These are phyloP conservation scores for Drosophila birchii DNA, from an alignment of 2,888 invertebrate species.

Conservation along the genomic window DNA sequence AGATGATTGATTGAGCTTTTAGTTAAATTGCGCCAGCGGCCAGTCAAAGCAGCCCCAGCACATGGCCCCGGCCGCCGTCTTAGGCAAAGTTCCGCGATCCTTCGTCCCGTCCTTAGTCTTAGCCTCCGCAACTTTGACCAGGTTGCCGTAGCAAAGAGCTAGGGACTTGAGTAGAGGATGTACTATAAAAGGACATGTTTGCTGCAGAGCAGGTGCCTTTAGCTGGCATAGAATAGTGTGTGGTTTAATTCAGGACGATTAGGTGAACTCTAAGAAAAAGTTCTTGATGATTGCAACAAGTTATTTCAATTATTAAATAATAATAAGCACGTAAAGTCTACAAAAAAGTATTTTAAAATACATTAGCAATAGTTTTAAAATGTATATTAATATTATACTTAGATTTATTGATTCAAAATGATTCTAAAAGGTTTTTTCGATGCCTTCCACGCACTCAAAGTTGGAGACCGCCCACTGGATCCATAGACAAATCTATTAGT, in stretches of 20 bases:
- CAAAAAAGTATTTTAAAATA: too few relatives aligned
- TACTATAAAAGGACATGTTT: neutral
- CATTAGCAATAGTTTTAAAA: too few relatives aligned
- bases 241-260: neutral
- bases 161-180: neutral
- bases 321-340: too few relatives aligned
- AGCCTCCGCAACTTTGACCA: neutral
- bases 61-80: slow-evolving; percentile 26
- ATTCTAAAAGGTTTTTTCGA: slow-evolving; percentile 40
- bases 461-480: neutral
- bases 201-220: neutral
- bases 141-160: slow-evolving; percentile 1
- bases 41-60: slow-evolving; percentile 46
- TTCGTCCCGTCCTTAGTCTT: neutral
- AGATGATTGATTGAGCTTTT: slow-evolving; percentile 77
- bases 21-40: slow-evolving; percentile 70
- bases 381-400: too few relatives aligned
- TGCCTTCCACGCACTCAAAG: neutral
- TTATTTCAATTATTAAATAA: too few relatives aligned
- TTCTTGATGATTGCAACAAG: neutral
- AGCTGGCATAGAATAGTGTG: neutral
- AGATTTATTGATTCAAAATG: neutral
- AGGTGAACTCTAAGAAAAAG: neutral
- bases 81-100: slow-evolving; percentile 12
- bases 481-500: slow-evolving; percentile 65